Evolutionary conservation across 1,140 invertebrate genomes (phyloP).

Genomic region (Microplitis demolitor): DNA sequence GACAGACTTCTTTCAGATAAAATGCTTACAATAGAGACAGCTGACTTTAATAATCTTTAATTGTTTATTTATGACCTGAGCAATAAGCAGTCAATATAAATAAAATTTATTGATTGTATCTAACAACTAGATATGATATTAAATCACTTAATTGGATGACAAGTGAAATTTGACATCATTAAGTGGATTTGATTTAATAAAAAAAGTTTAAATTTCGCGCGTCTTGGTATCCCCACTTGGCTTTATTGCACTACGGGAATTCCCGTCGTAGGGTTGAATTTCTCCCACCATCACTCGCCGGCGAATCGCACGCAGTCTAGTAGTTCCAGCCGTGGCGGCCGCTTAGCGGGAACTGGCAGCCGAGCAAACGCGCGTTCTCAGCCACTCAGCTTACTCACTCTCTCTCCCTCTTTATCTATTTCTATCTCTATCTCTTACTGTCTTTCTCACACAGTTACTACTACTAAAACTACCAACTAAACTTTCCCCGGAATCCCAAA

Average conservation of each 20-base stretch:
- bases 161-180: too few relatives aligned
- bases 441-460: not conserved
- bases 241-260: not conserved
- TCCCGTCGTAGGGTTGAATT: not conserved
- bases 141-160: too few relatives aligned
- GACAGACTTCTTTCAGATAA: conserved; percentile 10
- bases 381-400: conserved; percentile 11
- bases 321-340: conserved; percentile 54
- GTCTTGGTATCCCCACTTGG: not conserved
- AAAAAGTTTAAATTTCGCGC: too few relatives aligned
- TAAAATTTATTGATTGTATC: too few relatives aligned
- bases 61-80: not conserved
- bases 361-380: conserved; percentile 34
- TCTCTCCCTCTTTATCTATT: conserved; percentile 35
- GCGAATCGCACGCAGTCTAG: not conserved
- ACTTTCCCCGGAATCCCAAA: conserved; percentile 49
- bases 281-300: not conserved
- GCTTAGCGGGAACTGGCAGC: conserved; percentile 58
- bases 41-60: not conserved
- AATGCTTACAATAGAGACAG: conserved; percentile 15
- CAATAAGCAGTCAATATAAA: too few relatives aligned
- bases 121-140: too few relatives aligned
- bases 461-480: conserved; percentile 35
- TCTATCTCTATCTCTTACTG: conserved; percentile 30
- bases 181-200: too few relatives aligned